Base-by-base conservation (phyloP, 2,888 invertebrate species). In the Lordiphosa andalusiaca region DNA sequence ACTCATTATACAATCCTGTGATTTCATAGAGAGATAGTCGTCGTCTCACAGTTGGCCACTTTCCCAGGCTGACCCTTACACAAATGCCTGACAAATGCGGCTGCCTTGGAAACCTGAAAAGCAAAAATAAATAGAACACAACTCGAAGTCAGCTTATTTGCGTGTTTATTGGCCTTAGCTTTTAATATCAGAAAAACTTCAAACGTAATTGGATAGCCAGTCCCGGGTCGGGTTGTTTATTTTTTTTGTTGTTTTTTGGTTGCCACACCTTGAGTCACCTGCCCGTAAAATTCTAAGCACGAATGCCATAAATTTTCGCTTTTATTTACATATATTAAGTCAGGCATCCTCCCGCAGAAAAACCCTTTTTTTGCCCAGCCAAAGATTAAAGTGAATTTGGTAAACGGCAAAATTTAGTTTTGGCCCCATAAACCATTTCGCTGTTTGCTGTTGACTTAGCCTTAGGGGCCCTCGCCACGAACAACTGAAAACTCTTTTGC, bases 281-380 rank as follows among this genome's bases (percentile, higher is more conserved):
- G 50, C 23, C 49, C 84, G 76, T 73, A 81, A 73, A 77, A 84
- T 77, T 71, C 81, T 65, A 67, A 73, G 67, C 77, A 84, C 77
- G 77, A 83, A 77, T 62, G 77, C 81, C 81, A 77, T 77, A 77
- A 73, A 83, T 80, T 83, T 83, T 50, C 69, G 71, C 68, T 76
- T 80, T 71, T 84, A 77, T 84, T 83, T 84, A 84, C 77, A 80
- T 77, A 77, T 76, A 83, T 77, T 71, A 76, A 58, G 67, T 57
- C 39, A 44, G 60, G 46, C 38, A 38, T 13, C 38, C 23, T 33
- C 25, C 21, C 19, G 37, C 30, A 12, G 25, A n/a, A 56, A 61
- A 59, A 66, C 60, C 60, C n/a, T n/a, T n/a, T 53, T 70, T 59
- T 54, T 25, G 36, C 9, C 38, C 33, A 1, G 44, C 38, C 50